These are phyloP conservation scores for Zeus faber DNA, from an alignment of 2,113 vertebrate species.

Conservation along the genomic window DNA sequence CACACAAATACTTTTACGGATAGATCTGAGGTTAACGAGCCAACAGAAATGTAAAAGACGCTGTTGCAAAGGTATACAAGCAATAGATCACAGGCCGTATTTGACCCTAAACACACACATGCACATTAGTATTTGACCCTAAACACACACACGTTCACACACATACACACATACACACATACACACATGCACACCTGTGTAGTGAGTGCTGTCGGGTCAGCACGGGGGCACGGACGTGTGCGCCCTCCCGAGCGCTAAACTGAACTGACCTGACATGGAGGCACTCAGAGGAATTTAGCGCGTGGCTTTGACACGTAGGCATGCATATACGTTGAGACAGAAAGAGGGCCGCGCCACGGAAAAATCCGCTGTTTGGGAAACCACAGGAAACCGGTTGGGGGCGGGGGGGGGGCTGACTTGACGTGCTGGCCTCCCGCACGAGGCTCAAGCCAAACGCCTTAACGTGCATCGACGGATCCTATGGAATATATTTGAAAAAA, in stretches of 20 bases:
- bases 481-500: conserved; percentile 11
- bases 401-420: not conserved
- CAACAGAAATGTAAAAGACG: not conserved
- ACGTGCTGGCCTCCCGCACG: not conserved
- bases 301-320: conserved; percentile 26
- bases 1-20: not conserved
- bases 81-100: too few relatives aligned
- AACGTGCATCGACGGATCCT: conserved; percentile 1
- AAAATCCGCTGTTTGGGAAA: not conserved
- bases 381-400: not conserved
- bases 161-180: conserved; percentile 6
- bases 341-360: conserved; percentile 5
- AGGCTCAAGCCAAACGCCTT: not conserved
- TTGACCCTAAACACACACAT: not conserved
- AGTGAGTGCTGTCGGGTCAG: conserved; percentile 1
- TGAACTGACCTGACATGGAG: conserved; percentile 39
- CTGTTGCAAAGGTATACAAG: too few relatives aligned
- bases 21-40: not conserved
- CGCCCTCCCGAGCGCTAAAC: conserved; percentile 27
- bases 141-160: not conserved
- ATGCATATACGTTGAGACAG: conserved; percentile 38
- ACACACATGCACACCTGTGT: not conserved
- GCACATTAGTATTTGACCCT: too few relatives aligned
- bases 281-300: conserved; percentile 37
- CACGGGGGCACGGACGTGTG: conserved; percentile 5